Base-by-base conservation (phyloP, 2,888 invertebrate genomes). In the Eupithecia abbreviata region DNA sequence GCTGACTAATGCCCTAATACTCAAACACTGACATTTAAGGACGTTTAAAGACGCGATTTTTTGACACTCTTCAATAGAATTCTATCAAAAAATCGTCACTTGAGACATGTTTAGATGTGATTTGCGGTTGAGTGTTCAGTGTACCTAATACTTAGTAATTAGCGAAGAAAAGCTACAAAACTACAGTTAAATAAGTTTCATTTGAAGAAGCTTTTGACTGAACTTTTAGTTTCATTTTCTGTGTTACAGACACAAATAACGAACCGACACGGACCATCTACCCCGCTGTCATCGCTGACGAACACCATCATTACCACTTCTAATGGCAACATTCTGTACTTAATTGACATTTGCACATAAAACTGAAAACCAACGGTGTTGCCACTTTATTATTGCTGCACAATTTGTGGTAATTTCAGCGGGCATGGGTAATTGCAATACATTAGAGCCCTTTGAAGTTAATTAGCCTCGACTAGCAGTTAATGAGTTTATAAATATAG, bases 361-460 rank as follows among this genome's bases (percentile, higher is more conserved):
- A 55, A 49, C 72, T 72, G 75, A 62, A 77, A 67, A 74, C 66
- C 72, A 77, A 47, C 75, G 72, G 77, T 80, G 79, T 73, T 78
- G 75, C 78, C 79, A 75, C 51, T 80, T 76, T 76, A 76, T 76
- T 58, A 72, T 65, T 77, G 78, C 71, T 81, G 80, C 81, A 81
- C 79, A 76, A 79, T 81, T 81, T 76, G 72, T 66, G 76, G 81
- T 78, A 78, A 81, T 79, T 80, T 79, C 77, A 81, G 78, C 77
- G 58, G 73, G 75, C 78, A 76, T n/a, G 83, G 80, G 84, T 86
- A 87, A 89, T 89, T 87, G 89, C 86, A 85, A 89, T 84, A 86
- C 91, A 90, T 90, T 90, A 84, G 80, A 82, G 79, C 83, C 90
- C 78, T 91, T 91, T 91, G 92, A 91, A 87, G 89, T 90, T 90